Base-by-base conservation (phyloP, 2,888 invertebrate genomes). In the Gari tellinella region DNA sequence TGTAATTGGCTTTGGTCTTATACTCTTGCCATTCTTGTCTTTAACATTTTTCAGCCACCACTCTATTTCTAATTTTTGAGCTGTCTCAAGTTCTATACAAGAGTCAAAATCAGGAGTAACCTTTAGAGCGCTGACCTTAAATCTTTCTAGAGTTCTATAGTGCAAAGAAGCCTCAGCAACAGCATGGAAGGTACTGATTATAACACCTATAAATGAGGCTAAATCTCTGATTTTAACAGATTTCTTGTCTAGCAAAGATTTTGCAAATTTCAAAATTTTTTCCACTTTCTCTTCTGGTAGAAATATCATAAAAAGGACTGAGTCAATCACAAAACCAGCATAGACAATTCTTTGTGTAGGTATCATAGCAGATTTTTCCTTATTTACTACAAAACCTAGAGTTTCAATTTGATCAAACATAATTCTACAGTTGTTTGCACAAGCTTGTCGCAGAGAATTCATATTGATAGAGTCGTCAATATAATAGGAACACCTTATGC, bases 401-500 rank as follows among this genome's bases (percentile, higher is more conserved):
- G 23, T 46, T 45, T 23, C 19, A 1, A 61, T 26, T 15, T 40
- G 38, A 8, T 41, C 41, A 19, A 49, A 48, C 31, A 65, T 43
- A 10, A 56, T 23, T 12, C 48, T 31, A 23, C 48, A 40, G 41
- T 73, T 23, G 23, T 21, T 15, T 41, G 49, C 38, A 57, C 72
- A 62, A 14, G 25, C 17, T 0, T 3, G 10, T n/a, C n/a, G 37
- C 10, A 40, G 15, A 17, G 1, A 17, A 31, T 31, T 31, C 5
- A 31, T 31, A 31, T 31, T 31, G 31, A 31, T 31, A 21, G 51
- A 63, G 19, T 67, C 67, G 49, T 73, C 58, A 53, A 55, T 73
- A 56, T 63, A 73, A 53, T 63, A 63, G 14, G 58, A 67, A 19
- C 52, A 52, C 26, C 43, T 52, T 17, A 75, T 75, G 5, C 69